Base-by-base conservation (phyloP, 1,140 invertebrate species). In the Batillaria attramentaria region DNA sequence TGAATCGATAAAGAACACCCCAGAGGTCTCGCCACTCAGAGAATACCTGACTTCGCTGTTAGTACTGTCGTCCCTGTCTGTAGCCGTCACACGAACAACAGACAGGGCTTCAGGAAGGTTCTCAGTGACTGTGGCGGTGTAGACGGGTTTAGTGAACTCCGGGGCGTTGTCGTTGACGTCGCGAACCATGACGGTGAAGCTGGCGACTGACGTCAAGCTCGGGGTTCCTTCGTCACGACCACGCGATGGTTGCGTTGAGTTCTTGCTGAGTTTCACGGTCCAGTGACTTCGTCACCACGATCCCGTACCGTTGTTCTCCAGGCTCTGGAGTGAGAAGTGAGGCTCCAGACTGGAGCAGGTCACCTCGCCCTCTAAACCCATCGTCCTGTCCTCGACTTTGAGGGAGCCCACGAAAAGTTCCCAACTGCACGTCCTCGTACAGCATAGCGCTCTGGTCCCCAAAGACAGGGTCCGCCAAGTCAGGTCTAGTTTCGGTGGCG, bases 351-450 rank as follows among this genome's bases (percentile, higher is more conserved):
- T 94, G 92, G n/a, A n/a, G n/a, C n/a, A n/a, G n/a, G n/a, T n/a
- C n/a, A n/a, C n/a, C n/a, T n/a, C n/a, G n/a, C 10, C 96, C 96
- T 70, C 95, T 95, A 0, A 93, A 90, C 0, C 95, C 96, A 35
- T 95, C 91, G 91, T 99, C 97, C 0, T 95, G 95, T 91, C 99
- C 97, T 5, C 93, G 94, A 0, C 97, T 97, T 72, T 94, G 94
- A 8, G 98, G 93, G 0, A 95, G 94, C 0, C 95, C 96, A 0
- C 98, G 94, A 0, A 97, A 94, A 43, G 95, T 95, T 73, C 96
- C 97, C 3, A 94, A 90, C 0, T 97, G 97, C 41, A 98, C 93
- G 89, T 98, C 97, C 91, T 99, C 97, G 0, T 96, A 93, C 1
- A 97, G 94, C 88, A 96, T 95, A 57, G 73, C 74, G 42, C 65